Percentiles rank a stretch among this genome's conserved stretches.
phyloP scores from a whole-genome alignment of 2,113 vertebrate species.

The Gadus chalcogrammus region DNA sequence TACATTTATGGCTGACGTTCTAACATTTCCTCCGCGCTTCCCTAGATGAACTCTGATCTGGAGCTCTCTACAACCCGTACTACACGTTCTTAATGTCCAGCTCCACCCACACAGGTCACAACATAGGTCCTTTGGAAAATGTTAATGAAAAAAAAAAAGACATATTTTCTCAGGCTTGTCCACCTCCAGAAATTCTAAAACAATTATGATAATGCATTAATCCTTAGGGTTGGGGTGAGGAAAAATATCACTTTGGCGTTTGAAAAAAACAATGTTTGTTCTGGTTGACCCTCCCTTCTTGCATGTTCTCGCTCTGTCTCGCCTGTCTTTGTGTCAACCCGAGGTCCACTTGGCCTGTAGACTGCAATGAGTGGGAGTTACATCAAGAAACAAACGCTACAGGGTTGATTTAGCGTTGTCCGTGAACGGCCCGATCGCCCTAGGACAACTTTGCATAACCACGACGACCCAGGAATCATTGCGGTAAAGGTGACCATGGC shows the following conservation, averaged over 20 bases:
- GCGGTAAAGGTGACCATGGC: too few relatives aligned
- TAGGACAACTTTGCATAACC: constrained; percentile 19
- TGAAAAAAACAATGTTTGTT: constrained; percentile 66
- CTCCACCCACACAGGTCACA: constrained; percentile 42
- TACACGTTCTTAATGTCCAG: too few relatives aligned
- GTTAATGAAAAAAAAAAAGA: constrained; percentile 67
- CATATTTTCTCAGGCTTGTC: constrained; percentile 56
- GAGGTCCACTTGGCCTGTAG: constrained; percentile 21
- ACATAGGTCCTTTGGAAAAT: constrained; percentile 58
- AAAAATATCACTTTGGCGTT: constrained; percentile 60
- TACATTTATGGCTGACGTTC: constrained; percentile 57
- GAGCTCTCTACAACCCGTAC: constrained; percentile 33
- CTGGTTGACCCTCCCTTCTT: constrained; percentile 59
- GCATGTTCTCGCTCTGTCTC: constrained; percentile 52
- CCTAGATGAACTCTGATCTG: constrained; percentile 22
- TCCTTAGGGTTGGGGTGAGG: constrained; percentile 51
- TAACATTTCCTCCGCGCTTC: constrained; percentile 39
- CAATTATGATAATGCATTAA: constrained; percentile 67
- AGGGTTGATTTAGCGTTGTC: constrained; percentile 20
- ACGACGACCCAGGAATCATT: too few relatives aligned
- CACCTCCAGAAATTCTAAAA: constrained; percentile 55
- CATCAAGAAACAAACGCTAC: constrained; percentile 26
- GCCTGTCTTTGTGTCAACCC: constrained; percentile 8
- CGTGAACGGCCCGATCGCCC: constrained; percentile 23
- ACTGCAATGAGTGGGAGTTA: too few relatives aligned